phyloP scores from a whole-genome alignment of 2,888 invertebrate species.

The Archips xylosteana region DNA sequence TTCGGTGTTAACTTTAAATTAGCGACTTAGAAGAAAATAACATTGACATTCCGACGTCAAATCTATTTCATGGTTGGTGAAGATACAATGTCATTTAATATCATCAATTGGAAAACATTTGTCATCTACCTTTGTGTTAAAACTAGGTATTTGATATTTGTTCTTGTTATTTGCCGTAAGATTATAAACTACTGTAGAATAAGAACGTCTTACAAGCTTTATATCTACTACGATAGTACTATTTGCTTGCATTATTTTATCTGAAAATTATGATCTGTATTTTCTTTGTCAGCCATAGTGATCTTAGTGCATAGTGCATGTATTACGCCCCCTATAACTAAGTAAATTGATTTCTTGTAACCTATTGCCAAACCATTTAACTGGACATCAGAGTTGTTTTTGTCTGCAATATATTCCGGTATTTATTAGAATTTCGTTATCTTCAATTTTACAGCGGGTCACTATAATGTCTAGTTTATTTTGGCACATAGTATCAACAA shows the following conservation, averaged over 20 bases:
- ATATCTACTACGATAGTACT: constrained; percentile 12
- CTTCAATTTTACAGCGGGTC: not conserved
- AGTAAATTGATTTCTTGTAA: not conserved
- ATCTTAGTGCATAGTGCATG: not conserved
- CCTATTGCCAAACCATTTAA: not conserved
- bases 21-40: no score
- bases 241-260: constrained; percentile 10
- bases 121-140: not conserved
- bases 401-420: not conserved
- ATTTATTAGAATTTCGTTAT: not conserved
- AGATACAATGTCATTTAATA: not conserved
- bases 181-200: constrained; percentile 19
- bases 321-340: not conserved
- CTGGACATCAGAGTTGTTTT: not conserved
- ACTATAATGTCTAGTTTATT: constrained; percentile 20
- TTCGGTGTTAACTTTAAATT: no score
- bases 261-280: not conserved
- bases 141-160: constrained; percentile 23
- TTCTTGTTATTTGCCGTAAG: constrained; percentile 18
- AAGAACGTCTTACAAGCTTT: constrained; percentile 25
- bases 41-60: not conserved
- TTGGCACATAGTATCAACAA: constrained; percentile 28
- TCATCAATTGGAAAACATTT: constrained; percentile 4
- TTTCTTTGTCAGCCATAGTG: not conserved
- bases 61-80: not conserved